Evolutionary conservation across 2,888 invertebrate species (phyloP).

Genomic region (Sinopyrophorus schimmeli): DNA sequence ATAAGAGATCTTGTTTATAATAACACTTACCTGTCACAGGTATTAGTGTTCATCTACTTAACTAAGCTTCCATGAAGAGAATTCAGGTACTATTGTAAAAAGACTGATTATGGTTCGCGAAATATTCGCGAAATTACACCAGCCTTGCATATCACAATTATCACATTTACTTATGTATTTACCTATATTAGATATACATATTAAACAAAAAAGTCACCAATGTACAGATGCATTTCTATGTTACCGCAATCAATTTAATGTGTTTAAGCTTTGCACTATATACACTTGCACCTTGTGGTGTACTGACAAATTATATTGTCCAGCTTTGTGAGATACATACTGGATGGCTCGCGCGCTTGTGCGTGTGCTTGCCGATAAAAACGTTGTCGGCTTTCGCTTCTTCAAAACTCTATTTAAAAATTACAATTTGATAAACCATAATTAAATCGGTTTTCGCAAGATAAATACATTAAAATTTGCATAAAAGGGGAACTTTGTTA

Average conservation of each 20-base stretch:
- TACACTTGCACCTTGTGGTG: conserved; percentile 36
- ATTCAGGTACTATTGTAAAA: conserved; percentile 38
- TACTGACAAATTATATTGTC: conserved; percentile 30
- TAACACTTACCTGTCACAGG: conserved; percentile 33
- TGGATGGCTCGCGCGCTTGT: conserved; percentile 30
- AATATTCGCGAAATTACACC: conserved; percentile 38
- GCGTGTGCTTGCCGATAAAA: conserved; percentile 28
- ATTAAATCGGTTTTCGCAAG: too few species aligned
- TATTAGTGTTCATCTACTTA: conserved; percentile 34
- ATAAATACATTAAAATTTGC: too few species aligned
- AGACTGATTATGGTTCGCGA: conserved; percentile 37
- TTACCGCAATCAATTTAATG: conserved; percentile 38
- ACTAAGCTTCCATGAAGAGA: conserved; percentile 37
- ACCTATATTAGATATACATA: conserved; percentile 24
- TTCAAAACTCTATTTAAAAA: too few species aligned
- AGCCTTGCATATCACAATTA: conserved; percentile 40
- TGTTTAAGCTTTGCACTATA: conserved; percentile 30
- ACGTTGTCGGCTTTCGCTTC: conserved; percentile 7
- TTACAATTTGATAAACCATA: too few species aligned
- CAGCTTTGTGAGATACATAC: conserved; percentile 28
- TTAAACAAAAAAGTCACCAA: conserved; percentile 36
- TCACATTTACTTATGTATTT: conserved; percentile 37
- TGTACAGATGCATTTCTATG: conserved; percentile 36
- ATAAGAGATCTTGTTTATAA: conserved; percentile 1
- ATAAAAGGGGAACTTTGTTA: too few species aligned